Percentiles rank a stretch among this genome's conserved stretches.
These are phyloP conservation scores for Mirounga angustirostris DNA, from an alignment of 2,113 vertebrate genomes.

Conservation along the genomic window DNA sequence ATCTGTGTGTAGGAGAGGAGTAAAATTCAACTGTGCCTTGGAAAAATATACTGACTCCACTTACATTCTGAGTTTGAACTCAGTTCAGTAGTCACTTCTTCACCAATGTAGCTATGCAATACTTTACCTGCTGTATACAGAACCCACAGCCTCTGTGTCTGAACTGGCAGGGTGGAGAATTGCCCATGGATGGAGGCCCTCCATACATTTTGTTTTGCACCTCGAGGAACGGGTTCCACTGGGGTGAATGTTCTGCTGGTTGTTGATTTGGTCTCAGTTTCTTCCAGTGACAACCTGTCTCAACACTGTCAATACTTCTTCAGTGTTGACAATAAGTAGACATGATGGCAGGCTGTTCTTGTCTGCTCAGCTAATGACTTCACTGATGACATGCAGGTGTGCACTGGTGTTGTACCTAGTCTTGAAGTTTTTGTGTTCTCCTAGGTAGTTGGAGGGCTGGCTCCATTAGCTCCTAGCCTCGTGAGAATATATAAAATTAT, in stretches of 20 bases:
- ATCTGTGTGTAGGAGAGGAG: not conserved
- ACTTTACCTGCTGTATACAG: not conserved
- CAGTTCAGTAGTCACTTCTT: not conserved
- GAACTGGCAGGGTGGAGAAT: not conserved
- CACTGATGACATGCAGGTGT: slow-evolving; percentile 83
- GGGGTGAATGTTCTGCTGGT: slow-evolving; percentile 11
- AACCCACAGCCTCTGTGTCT: not conserved
- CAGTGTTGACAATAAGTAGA: slow-evolving; percentile 76
- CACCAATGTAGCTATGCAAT: not conserved
- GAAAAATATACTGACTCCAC: not conserved
- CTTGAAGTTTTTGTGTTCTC: slow-evolving; percentile 68
- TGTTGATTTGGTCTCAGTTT: slow-evolving; percentile 64
- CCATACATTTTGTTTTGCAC: not conserved
- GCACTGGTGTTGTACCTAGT: slow-evolving; percentile 43
- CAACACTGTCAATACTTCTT: slow-evolving; percentile 79
- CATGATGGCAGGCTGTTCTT: slow-evolving; percentile 76
- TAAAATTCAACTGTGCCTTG: not conserved
- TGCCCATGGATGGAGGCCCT: fast-evolving
- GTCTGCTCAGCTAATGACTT: slow-evolving; percentile 78
- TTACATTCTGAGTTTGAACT: not conserved
- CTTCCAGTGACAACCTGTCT: slow-evolving; percentile 79
- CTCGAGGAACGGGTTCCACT: slow-evolving; percentile 38
- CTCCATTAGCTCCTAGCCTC: slow-evolving; percentile 71
- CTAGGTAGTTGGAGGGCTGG: slow-evolving; percentile 65
- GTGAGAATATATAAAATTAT: slow-evolving; percentile 60